Conservation (phyloP, 2,797 vertebrate genomes). For the Dermochelys coriacea region DNA sequence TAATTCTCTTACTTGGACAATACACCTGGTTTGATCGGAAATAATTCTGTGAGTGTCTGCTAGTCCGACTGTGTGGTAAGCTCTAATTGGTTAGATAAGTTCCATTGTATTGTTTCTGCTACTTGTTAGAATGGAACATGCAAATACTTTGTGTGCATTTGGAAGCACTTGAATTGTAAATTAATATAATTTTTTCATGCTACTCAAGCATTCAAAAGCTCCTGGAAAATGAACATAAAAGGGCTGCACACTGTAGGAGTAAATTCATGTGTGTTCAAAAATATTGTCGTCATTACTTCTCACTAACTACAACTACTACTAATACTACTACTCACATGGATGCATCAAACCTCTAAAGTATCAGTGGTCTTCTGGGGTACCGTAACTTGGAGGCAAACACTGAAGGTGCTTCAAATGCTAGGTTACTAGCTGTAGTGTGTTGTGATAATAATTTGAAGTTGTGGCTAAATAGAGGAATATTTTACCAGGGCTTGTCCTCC, state of each 20-base stretch:
- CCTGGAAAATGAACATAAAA: neutral
- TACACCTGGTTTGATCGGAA: neutral
- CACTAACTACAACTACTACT: no score
- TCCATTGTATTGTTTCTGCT: no score
- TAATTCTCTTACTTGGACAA: neutral
- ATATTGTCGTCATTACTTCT: neutral
- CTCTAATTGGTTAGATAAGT: neutral
- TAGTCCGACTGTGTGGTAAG: neutral
- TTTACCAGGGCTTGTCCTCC: neutral
- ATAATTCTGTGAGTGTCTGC: neutral
- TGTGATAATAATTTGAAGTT: neutral
- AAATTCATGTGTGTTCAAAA: neutral
- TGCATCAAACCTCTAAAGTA: neutral
- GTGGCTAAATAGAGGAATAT: neutral
- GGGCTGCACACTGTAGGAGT: neutral
- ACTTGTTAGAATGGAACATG: neutral
- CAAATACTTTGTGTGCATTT: neutral
- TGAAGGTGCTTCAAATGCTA: neutral
- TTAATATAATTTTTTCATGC: neutral
- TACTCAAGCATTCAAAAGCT: neutral
- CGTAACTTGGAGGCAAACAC: neutral
- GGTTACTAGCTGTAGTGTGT: neutral
- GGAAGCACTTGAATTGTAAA: neutral
- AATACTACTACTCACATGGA: neutral
- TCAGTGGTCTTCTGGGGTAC: neutral